Conservation (phyloP, 2,113 vertebrate genomes). For the Trematomus loennbergii region DNA sequence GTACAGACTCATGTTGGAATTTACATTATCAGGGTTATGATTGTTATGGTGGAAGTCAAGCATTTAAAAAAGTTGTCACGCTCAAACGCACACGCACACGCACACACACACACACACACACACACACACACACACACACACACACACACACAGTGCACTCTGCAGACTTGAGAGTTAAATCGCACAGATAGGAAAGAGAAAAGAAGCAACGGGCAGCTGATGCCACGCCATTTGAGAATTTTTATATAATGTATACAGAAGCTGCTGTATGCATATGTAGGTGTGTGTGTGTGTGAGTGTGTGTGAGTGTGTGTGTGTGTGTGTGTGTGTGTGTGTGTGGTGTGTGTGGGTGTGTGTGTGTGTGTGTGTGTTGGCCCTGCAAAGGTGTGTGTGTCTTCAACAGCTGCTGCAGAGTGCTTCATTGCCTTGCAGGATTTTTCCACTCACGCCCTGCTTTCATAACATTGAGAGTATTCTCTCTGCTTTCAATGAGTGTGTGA, state of each 20-base stretch:
- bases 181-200: conserved; percentile 6
- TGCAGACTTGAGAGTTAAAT: conserved; percentile 25
- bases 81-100: conserved; percentile 1
- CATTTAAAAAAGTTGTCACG: conserved; percentile 33
- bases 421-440: conserved; percentile 42
- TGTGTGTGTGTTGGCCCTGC: background rate
- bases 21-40: conserved; percentile 9
- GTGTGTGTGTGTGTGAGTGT: no score
- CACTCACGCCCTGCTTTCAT: conserved; percentile 51
- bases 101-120: background rate
- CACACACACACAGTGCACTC: background rate
- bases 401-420: conserved; percentile 41
- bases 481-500: conserved; percentile 39
- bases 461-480: conserved; percentile 31
- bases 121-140: conserved; percentile 11
- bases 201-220: conserved; percentile 8
- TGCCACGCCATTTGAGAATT: conserved; percentile 18
- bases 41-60: conserved; percentile 22
- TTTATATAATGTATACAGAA: conserved; percentile 31
- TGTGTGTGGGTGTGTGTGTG: conserved; percentile 1
- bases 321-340: conserved; percentile 15
- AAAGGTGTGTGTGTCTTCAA: conserved; percentile 21
- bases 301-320: conserved; percentile 30
- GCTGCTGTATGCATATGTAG: background rate
- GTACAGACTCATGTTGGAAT: conserved; percentile 42